These are phyloP conservation scores for Mythimna vitellina DNA, from an alignment of 2,888 invertebrate genomes.

Conservation along the genomic window DNA sequence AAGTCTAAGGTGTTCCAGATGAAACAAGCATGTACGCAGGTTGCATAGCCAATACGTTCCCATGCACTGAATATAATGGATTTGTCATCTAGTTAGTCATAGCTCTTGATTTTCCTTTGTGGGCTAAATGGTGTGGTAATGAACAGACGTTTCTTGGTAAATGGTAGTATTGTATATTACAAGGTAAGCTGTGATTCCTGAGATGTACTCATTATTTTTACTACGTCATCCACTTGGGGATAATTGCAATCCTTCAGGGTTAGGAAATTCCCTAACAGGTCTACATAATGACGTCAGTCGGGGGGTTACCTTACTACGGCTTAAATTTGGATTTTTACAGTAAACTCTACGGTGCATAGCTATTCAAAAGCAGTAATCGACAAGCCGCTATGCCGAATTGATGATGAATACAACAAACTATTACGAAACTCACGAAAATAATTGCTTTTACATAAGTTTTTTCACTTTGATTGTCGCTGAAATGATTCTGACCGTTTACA, in stretches of 20 bases:
- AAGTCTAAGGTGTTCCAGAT: constrained; percentile 37
- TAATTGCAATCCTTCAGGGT: not conserved
- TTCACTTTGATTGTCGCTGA: not conserved
- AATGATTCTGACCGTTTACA: not conserved
- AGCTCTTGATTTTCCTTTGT: constrained; percentile 36
- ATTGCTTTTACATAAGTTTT: no score
- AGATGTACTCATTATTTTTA: not conserved
- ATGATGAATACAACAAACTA: no score
- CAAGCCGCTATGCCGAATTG: no score
- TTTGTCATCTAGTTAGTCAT: constrained; percentile 49
- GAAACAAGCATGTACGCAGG: constrained; percentile 24
- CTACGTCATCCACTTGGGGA: not conserved
- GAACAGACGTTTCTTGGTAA: constrained; percentile 19
- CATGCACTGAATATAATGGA: constrained; percentile 55
- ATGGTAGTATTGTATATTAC: constrained; percentile 11
- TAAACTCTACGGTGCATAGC: no score
- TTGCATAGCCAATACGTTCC: constrained; percentile 52
- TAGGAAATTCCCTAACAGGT: not conserved
- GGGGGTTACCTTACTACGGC: no score
- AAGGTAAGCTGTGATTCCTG: not conserved
- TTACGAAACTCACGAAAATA: no score
- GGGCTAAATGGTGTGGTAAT: constrained; percentile 18
- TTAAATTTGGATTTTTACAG: no score
- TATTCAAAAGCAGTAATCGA: no score
- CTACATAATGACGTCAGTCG: no score